Evolutionary conservation across 2,888 invertebrate species (phyloP), one percentile per base, ranked within the genome.

Genomic region (Scaptomyza parva): DNA sequence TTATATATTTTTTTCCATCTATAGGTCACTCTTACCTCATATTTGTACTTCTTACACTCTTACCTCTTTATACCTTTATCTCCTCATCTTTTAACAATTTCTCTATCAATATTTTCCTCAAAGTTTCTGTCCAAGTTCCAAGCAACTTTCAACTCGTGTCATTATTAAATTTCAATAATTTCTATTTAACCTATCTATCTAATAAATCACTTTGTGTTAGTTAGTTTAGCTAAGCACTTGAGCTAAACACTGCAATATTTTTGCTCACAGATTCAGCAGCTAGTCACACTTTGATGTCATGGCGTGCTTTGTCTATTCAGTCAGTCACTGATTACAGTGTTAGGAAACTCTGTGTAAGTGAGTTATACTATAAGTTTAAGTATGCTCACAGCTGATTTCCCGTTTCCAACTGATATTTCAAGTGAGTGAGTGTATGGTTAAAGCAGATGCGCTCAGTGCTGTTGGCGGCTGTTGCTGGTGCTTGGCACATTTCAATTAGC

Each of bases 271-370:
- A 45, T 5, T 53, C 26, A 51, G 35, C 33, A 58, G 53, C 18
- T 26, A 50, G 57, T n/a, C n/a, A 37, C 75, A 62, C 20, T 74
- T 57, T 62, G 55, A 24, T 37, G 58, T 48, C 47, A 26, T n/a
- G 41, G 45, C 28, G 41, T 61, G 61, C 78, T 70, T 74, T 76
- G 76, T 33, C 50, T 66, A 39, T 54, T 70, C 55, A 74, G 75
- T 76, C 76, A 70, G 17, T 2, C 37, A 63, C 54, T 65, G 51
- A 65, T 71, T 65, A 65, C 20, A 65, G 40, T 37, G 37, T 28
- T 66, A 61, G 47, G 61, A 58, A 76, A 76, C 33, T 60, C 54
- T 52, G 28, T 28, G 28, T n/a, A n/a, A 28, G 1, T 28, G 43
- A 20, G 20, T 61, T 51, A 66, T 57, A 73, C 18, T 30, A 28